phyloP scores from a whole-genome alignment of 2,888 invertebrate genomes.

The Andrena fulva region DNA sequence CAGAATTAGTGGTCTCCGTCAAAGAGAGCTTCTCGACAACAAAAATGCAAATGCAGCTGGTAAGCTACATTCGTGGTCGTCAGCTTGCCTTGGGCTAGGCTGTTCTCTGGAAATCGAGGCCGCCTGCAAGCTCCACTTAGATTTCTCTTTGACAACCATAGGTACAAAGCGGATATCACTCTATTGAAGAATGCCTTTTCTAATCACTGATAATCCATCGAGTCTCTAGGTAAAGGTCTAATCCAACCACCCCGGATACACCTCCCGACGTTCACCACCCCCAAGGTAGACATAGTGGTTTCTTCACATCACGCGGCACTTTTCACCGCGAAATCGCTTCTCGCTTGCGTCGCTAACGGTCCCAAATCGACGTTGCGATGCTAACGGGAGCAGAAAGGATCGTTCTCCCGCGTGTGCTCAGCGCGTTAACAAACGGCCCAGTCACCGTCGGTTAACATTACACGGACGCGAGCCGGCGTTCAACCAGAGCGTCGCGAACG shows the following conservation, averaged over 20 bases:
- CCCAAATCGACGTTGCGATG: constrained; percentile 49
- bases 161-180: no score
- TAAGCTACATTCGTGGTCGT: constrained; percentile 47
- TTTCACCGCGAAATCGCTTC: constrained; percentile 5
- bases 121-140: constrained; percentile 8
- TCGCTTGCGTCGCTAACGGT: constrained; percentile 35
- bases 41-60: constrained; percentile 66
- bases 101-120: neutral
- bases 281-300: neutral
- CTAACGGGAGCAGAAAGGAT: constrained; percentile 74
- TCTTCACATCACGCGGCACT: neutral
- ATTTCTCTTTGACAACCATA: neutral
- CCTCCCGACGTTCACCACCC: neutral
- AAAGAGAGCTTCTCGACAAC: constrained; percentile 57
- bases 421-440: constrained; percentile 59
- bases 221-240: no score
- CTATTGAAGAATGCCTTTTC: no score
- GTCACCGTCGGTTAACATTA: constrained; percentile 58
- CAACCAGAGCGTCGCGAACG: constrained; percentile 65
- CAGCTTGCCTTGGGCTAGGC: constrained; percentile 25
- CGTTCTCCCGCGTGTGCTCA: constrained; percentile 48
- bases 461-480: constrained; percentile 46
- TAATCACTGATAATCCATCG: no score
- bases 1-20: constrained; percentile 74
- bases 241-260: neutral